Evolutionary conservation across 2,888 invertebrate genomes (phyloP), one percentile per base, ranked within the genome.

Genomic region (Brachypalpus laphriformis): DNA sequence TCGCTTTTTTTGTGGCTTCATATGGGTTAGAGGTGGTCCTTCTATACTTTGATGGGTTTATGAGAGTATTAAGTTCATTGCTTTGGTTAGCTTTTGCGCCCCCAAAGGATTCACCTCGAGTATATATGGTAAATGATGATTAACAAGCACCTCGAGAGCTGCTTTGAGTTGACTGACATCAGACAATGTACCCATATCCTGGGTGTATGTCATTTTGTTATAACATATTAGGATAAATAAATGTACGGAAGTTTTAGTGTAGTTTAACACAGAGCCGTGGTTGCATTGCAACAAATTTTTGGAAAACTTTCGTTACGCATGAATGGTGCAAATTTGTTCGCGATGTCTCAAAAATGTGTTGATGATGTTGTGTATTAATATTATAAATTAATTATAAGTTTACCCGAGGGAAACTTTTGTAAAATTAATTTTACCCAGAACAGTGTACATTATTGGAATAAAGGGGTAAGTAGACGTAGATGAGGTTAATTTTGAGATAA

Each of bases 41-140:
- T 37, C 49, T 22, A 8, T 20, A 22, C 49, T 37, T 49, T 49
- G 63, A 34, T 18, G 47, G 47, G 47, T 11, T 47, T 31, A 49
- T 34, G 59, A 61, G 59, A 7, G 22, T 34, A 20, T 63, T 34
- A 47, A 8, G 45, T 34, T 47, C 34, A 9, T 49, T 51, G 49
- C 34, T 49, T n/a, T 65, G 49, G 65, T 49, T 16, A 37, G 37
- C 51, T 63, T 54, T 47, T 45, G 34, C 22, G n/a, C 8, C 45
- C 54, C 66, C 28, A 63, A 47, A 70, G 61, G 37, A 49, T 63
- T 47, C 37, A 61, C 45, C 45, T 71, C 54, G 5, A 63, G 56
- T 56, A 45, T 45, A 47, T 16, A 42, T 2, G 25, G 47, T 25
- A 42, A 45, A 61, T 70, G 61, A 54, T 61, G 70, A 54, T 71